Evolutionary conservation across 2,888 invertebrate species (phyloP).

Genomic region (Carabus problematicus): DNA sequence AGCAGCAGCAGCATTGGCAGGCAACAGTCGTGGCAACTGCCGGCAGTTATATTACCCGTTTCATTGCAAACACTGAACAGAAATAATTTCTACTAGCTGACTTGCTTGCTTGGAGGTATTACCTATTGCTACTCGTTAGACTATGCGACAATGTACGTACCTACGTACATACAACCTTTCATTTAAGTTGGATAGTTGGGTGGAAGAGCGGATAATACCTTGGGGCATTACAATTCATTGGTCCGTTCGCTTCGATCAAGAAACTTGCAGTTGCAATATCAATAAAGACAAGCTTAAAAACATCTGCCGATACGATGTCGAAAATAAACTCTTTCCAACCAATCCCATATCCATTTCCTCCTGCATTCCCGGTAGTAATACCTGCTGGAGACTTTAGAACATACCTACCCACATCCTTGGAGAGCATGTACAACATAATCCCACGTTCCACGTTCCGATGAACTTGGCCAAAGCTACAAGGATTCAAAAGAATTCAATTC

Average conservation of each 20-base stretch:
- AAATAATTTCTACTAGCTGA: not conserved
- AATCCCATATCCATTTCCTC: not conserved
- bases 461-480: not conserved
- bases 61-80: not conserved
- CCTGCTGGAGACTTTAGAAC: not conserved
- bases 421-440: conserved; percentile 29
- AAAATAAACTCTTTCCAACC: conserved; percentile 19
- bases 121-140: not conserved
- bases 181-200: conserved; percentile 12
- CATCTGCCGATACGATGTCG: conserved; percentile 29
- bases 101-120: not conserved
- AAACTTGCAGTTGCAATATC: conserved; percentile 39
- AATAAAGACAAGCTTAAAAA: conserved; percentile 36
- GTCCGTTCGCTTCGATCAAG: conserved; percentile 27
- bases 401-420: not conserved
- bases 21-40: not conserved
- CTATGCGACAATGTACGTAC: not conserved
- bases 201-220: conserved; percentile 25
- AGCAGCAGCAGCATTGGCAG: not conserved
- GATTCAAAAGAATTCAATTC: conserved; percentile 40
- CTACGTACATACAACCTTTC: conserved; percentile 14
- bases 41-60: not conserved
- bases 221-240: conserved; percentile 36
- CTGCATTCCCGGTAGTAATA: conserved; percentile 15
- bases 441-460: not conserved